Percentiles rank a stretch among this genome's conserved stretches.
Conservation (phyloP, 2,113 vertebrate genomes). For the Pelmatolapia mariae region DNA sequence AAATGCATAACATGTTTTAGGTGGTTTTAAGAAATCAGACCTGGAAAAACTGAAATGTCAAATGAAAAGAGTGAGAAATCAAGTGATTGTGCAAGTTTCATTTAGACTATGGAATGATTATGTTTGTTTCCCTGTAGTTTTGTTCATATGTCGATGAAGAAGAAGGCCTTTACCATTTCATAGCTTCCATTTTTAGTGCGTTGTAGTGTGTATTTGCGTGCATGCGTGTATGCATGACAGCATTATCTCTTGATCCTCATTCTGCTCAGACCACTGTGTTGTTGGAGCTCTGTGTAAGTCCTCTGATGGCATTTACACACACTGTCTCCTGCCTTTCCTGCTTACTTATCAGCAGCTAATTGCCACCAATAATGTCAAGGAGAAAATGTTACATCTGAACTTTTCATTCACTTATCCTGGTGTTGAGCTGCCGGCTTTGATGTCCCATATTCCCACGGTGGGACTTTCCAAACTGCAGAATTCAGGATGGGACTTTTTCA, state of each 20-base stretch:
- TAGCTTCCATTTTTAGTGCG: not conserved
- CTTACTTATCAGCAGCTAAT: conserved; percentile 63
- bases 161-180: not conserved
- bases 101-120: not conserved
- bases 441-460: conserved; percentile 50
- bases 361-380: conserved; percentile 51
- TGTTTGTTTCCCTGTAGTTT: not conserved
- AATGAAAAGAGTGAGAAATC: not conserved
- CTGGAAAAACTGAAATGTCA: not conserved
- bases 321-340: conserved; percentile 64
- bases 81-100: not conserved
- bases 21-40: not conserved
- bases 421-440: conserved; percentile 43
- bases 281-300: not conserved
- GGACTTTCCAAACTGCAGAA: conserved; percentile 41
- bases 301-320: conserved; percentile 31
- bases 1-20: not conserved
- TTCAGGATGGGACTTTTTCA: not conserved
- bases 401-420: conserved; percentile 53
- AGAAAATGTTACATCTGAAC: conserved; percentile 46
- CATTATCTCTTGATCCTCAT: not conserved
- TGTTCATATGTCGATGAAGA: not conserved
- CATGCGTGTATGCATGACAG: not conserved
- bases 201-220: not conserved
- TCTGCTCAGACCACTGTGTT: not conserved